phyloP scores from a whole-genome alignment of 1,140 invertebrate species.

The Mactra quadrangularis region DNA sequence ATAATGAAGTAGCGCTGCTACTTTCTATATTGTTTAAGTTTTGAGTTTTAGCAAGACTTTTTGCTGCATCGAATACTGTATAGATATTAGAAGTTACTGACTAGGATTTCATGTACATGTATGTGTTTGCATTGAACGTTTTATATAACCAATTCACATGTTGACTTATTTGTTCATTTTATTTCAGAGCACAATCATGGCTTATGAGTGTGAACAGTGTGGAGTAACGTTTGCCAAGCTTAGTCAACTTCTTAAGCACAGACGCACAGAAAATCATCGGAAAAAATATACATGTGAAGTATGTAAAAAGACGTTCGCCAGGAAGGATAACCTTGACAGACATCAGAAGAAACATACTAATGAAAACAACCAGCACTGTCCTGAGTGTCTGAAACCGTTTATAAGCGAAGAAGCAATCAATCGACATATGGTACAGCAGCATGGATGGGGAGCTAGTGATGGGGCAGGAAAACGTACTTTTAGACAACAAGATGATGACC shows the following conservation, averaged over 20 bases:
- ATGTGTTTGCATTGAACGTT: too few species aligned
- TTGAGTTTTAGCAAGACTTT: too few species aligned
- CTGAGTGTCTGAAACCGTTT: constrained; percentile 6
- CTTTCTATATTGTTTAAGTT: too few species aligned
- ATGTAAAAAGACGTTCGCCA: constrained; percentile 24
- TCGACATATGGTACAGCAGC: neutral
- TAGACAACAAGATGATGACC: neutral
- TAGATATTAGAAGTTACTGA: too few species aligned
- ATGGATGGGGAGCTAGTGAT: neutral
- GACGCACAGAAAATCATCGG: constrained; percentile 27
- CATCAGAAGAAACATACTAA: constrained; percentile 18
- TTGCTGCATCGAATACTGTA: too few species aligned
- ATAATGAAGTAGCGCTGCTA: too few species aligned
- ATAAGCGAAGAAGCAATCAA: neutral
- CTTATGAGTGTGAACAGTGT: constrained; percentile 28
- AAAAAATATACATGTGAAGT: constrained; percentile 3
- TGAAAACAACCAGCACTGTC: constrained; percentile 14
- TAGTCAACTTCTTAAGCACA: constrained; percentile 30
- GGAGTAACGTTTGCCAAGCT: constrained; percentile 17
- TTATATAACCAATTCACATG: too few species aligned
- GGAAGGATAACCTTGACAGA: constrained; percentile 4
- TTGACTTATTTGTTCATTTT: neutral
- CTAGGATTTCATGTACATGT: too few species aligned
- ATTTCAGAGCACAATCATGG: neutral
- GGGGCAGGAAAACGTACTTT: neutral